These are phyloP conservation scores for Cosmia pyralina DNA, from an alignment of 2,888 invertebrate species.

Conservation along the genomic window DNA sequence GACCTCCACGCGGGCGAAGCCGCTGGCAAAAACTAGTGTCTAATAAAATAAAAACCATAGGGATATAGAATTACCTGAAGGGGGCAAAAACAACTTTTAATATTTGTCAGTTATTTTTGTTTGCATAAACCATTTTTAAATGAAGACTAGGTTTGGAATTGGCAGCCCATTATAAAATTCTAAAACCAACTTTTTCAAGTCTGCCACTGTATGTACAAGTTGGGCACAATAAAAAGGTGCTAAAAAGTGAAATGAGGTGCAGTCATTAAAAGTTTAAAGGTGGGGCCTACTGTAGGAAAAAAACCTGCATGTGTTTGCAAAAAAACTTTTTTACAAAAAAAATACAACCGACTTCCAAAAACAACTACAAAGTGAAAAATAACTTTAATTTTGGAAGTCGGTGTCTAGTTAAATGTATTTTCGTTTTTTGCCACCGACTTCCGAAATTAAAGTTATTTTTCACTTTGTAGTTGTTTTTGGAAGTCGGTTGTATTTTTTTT, in stretches of 20 bases:
- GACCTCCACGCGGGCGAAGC: no score
- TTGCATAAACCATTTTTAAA: not conserved
- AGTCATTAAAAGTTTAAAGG: conserved; percentile 77
- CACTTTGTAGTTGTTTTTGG: no score
- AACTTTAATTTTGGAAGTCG: no score
- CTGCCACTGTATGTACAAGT: conserved; percentile 2
- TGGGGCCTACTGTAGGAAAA: conserved; percentile 52
- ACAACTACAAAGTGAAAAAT: no score
- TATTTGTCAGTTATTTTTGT: not conserved
- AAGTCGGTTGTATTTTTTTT: no score
- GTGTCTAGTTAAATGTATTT: no score
- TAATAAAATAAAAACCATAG: not conserved
- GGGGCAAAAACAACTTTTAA: not conserved
- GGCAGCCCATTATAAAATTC: conserved; percentile 9
- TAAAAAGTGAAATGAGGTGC: conserved; percentile 71
- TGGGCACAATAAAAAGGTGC: conserved; percentile 58
- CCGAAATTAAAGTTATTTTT: no score
- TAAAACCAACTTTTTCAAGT: not conserved
- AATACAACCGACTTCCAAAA: no score
- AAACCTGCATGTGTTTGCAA: conserved; percentile 46
- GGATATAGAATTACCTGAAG: not conserved
- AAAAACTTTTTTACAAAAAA: no score
- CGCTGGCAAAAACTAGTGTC: no score
- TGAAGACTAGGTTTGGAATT: not conserved
- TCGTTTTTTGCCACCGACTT: no score